A percentile compares a stretch with the other conserved stretches of the same genome.
These are phyloP conservation scores for Sphaerophoria rueppellii DNA, from an alignment of 2,888 invertebrate species.

Conservation along the genomic window DNA sequence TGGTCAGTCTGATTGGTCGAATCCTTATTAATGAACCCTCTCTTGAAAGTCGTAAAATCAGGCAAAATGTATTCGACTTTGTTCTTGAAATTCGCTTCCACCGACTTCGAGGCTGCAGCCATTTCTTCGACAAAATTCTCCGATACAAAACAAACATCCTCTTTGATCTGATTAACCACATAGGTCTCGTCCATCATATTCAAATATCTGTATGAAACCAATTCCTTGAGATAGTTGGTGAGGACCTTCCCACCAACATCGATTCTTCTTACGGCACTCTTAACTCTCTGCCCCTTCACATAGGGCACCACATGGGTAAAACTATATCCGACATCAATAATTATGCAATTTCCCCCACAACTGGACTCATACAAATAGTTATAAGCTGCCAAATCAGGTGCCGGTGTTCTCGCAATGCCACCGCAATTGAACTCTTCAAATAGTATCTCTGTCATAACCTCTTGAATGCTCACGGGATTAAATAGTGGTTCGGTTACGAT, in stretches of 20 bases:
- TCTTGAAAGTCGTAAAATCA: conserved; percentile 94
- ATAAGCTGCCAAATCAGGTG: conserved; percentile 89
- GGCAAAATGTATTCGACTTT: conserved; percentile 96
- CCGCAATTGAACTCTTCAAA: conserved; percentile 98
- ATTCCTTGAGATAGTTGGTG: conserved; percentile 98
- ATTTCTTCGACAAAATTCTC: conserved; percentile 92
- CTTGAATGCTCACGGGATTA: conserved; percentile 95
- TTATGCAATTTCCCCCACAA: conserved; percentile 87
- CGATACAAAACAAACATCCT: conserved; percentile 97
- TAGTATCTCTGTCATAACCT: conserved; percentile 96
- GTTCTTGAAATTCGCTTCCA: conserved; percentile 83
- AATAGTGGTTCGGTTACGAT: conserved; percentile 97
- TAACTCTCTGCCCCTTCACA: conserved; percentile 88
- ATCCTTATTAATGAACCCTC: conserved; percentile 84
- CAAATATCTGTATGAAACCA: conserved; percentile 96
- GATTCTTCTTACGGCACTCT: conserved; percentile 89
- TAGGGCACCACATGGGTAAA: conserved; percentile 97
- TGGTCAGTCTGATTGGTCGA: conserved; percentile 82
- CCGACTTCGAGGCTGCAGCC: conserved; percentile 85
- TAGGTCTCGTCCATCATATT: conserved; percentile 99
- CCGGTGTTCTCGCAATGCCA: conserved; percentile 90
- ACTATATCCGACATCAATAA: conserved; percentile 97
- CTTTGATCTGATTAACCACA: conserved; percentile 99
- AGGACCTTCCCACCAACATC: conserved; percentile 98
- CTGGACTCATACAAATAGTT: conserved; percentile 84